Base-by-base conservation (phyloP, 2,888 invertebrate genomes). In the Acanthopleura granulata region DNA sequence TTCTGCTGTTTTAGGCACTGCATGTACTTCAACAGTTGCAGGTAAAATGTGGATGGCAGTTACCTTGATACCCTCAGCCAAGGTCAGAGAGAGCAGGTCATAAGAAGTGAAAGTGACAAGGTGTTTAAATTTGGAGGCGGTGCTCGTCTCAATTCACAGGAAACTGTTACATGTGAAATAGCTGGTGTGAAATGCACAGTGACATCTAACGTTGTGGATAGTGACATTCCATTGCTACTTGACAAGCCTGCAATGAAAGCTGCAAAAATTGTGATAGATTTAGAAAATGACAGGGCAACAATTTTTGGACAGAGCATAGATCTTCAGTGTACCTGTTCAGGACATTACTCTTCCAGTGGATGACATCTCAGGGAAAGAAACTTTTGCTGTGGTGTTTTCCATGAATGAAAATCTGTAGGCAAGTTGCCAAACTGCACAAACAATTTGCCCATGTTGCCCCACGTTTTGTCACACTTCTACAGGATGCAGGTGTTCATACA, bases 201-300 rank as follows among this genome's bases (percentile, higher is more conserved):
- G n/a, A 27, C 73, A 16, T 12, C 61, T n/a, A 62, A 73, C 62
- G 62, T 73, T 22, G 73, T 73, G 18, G 62, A 62, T 57, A 61
- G 62, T 61, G 73, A 73, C 30, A 73, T 70, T 29, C 70, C 70
- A 40, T 30, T 70, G 16, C 29, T 70, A 22, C 70, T 70, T 12
- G 70, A 30, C 16, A 70, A 78, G 50, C 51, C 74, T n/a, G 75
- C 78, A n/a, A 75, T 80, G 74, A 80, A 80, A 57, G 72, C 66
- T 62, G 79, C 79, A 18, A 74, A 69, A 74, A 71, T 79, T 3
- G 76, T 77, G 66, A 62, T 81, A n/a, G 81, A 81, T 66, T 61
- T 79, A 18, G 78, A 75, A 50, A 76, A 78, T 79, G 80, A 81
- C 73, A 76, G 30, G 12, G 70, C 70, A 9, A 18, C 70, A 12